phyloP scores from a whole-genome alignment of 2,797 vertebrate species.

The Xerus rutilus region DNA sequence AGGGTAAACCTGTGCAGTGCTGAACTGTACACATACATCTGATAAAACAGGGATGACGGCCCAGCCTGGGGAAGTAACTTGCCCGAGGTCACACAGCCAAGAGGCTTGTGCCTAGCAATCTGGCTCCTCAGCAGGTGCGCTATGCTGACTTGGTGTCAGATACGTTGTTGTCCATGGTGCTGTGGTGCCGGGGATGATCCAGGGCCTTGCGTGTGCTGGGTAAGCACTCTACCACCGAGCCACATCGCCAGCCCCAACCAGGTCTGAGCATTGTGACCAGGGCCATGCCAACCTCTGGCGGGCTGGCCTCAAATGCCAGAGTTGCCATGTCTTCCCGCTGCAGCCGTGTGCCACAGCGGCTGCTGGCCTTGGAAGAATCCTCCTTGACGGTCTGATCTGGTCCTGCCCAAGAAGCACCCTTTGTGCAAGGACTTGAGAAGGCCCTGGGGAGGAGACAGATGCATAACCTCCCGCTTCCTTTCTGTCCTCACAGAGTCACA shows the following conservation, averaged over 20 bases:
- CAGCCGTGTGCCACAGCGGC: background rate
- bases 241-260: background rate
- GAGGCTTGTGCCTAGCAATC: background rate
- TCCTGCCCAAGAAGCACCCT: constrained; percentile 46
- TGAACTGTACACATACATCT: background rate
- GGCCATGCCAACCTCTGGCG: background rate
- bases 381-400: constrained; percentile 21
- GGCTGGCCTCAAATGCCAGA: background rate
- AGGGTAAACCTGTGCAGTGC: background rate
- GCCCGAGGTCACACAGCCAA: background rate
- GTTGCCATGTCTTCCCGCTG: constrained; percentile 44
- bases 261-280: background rate
- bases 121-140: background rate
- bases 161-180: background rate
- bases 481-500: constrained; percentile 1
- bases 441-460: background rate
- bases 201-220: no score
- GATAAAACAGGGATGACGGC: background rate
- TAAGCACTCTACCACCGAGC: background rate
- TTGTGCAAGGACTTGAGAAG: constrained; percentile 38
- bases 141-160: background rate
- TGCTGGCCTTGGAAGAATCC: constrained; percentile 14
- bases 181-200: background rate
- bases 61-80: background rate
- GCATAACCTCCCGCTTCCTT: constrained; percentile 49